Base-by-base conservation (phyloP, 2,888 invertebrate genomes). In the Heliconius cydno region DNA sequence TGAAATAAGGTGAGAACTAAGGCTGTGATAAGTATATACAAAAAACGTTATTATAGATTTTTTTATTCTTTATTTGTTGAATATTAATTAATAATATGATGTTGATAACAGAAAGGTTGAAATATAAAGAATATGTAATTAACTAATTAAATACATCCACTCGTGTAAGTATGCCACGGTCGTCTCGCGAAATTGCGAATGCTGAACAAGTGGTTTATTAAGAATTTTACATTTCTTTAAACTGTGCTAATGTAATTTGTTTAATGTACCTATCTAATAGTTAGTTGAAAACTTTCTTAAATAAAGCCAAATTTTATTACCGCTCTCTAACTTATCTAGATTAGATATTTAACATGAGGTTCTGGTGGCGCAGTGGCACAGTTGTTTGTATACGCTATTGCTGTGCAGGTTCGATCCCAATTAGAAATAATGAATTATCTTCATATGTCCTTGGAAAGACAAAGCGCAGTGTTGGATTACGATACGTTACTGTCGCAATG, bases 101-200 rank as follows among this genome's bases (percentile, higher is more conserved):
- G 15, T 46, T 28, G 70, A 70, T 70, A 70, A 70, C 38, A 41
- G 41, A 41, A 38, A 46, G 41, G 41, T 9, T 70, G 41, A 70
- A 70, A 70, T 70, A 41, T 70, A 63, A 25, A 60, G 19, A 63
- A 75, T 46, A 19, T 75, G 22, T 65, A 75, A 75, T 66, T 41
- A 75, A 25, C 19, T 65, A 75, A 66, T 46, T 65, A 22, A 75
- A 75, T 22, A 65, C 12, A 65, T 65, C 13, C 65, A 41, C 65
- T 52, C 38, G 22, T 41, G 38, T 52, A 73, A 73, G 70, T 75
- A 22, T 77, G 77, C 71, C 80, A 80, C 52, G 74, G 75, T 65
- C 80, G 71, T 74, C 74, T 77, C 66, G 57, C 74, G 68, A 78
- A 80, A 57, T 80, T 77, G 52, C 75, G 66, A 77, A 38, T 57